Evolutionary conservation across 2,888 invertebrate genomes (phyloP).

Genomic region (Andrena fulva): DNA sequence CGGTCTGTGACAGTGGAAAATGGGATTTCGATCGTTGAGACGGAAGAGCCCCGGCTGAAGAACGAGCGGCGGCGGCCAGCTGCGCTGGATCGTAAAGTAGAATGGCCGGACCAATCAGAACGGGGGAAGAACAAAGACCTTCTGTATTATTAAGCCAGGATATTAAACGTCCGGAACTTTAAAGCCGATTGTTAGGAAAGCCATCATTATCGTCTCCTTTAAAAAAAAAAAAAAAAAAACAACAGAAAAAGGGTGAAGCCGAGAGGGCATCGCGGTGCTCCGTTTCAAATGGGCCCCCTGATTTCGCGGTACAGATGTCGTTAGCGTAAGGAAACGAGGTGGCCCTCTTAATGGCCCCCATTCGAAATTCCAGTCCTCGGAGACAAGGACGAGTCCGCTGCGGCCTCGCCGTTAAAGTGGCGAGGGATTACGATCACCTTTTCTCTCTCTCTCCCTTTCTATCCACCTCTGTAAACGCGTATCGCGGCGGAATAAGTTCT

Average conservation of each 20-base stretch:
- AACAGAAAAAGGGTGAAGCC: not conserved
- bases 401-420: not conserved
- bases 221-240: not conserved
- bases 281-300: not conserved
- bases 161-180: conserved; percentile 70
- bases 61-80: conserved; percentile 63
- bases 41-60: conserved; percentile 57
- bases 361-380: conserved; percentile 17
- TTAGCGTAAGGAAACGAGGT: conserved; percentile 3
- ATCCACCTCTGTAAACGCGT: not conserved
- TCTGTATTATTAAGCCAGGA: conserved; percentile 72
- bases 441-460: not conserved
- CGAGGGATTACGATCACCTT: conserved; percentile 10
- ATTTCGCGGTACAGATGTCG: conserved; percentile 15
- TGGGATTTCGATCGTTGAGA: conserved; percentile 72
- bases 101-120: conserved; percentile 60
- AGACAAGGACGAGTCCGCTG: not conserved
- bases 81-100: conserved; percentile 66
- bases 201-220: conserved; percentile 36
- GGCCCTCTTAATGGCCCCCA: conserved; percentile 3
- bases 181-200: conserved; percentile 53
- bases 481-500: conserved; percentile 23
- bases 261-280: not conserved
- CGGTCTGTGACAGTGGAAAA: conserved; percentile 73
- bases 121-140: conserved; percentile 66